Evolutionary conservation across 2,113 vertebrate genomes (phyloP).

Genomic region (Ophiodon elongatus): DNA sequence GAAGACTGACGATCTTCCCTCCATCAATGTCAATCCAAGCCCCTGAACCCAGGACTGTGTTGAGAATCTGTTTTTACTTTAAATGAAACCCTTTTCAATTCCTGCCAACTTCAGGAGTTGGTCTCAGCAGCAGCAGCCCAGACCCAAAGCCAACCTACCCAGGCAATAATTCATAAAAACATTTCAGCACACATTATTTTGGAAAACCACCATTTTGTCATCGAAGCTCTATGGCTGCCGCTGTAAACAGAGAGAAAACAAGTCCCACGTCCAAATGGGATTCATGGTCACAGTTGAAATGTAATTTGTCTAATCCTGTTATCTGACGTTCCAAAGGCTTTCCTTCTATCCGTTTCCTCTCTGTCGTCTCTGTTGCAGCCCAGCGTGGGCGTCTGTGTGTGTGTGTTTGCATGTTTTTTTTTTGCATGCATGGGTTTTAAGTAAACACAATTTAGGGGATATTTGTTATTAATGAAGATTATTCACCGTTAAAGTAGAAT

Average conservation of each 20-base stretch:
- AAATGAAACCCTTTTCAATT: background rate
- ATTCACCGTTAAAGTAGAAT: constrained; percentile 5
- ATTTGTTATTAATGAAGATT: constrained; percentile 30
- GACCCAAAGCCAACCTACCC: background rate
- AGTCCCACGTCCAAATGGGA: constrained; percentile 59
- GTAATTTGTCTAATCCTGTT: constrained; percentile 80
- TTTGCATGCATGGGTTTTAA: constrained; percentile 12
- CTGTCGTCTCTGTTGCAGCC: constrained; percentile 16
- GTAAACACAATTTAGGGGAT: constrained; percentile 9
- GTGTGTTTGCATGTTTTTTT: background rate
- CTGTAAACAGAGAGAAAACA: constrained; percentile 51
- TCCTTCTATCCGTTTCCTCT: constrained; percentile 60
- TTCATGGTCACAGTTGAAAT: constrained; percentile 76
- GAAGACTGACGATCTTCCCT: background rate
- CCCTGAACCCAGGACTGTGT: too few species aligned
- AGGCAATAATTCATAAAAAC: constrained; percentile 18
- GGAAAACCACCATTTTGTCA: constrained; percentile 40
- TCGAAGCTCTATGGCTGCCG: constrained; percentile 2
- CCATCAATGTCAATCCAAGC: background rate
- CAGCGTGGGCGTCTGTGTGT: constrained; percentile 40
- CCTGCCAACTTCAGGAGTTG: constrained; percentile 15
- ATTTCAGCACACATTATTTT: constrained; percentile 33
- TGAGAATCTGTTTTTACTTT: background rate
- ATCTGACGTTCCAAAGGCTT: constrained; percentile 63
- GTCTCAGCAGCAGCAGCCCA: constrained; percentile 1